Evolutionary conservation across 2,113 vertebrate genomes (phyloP).

Genomic region (Megaceryle maxima): DNA sequence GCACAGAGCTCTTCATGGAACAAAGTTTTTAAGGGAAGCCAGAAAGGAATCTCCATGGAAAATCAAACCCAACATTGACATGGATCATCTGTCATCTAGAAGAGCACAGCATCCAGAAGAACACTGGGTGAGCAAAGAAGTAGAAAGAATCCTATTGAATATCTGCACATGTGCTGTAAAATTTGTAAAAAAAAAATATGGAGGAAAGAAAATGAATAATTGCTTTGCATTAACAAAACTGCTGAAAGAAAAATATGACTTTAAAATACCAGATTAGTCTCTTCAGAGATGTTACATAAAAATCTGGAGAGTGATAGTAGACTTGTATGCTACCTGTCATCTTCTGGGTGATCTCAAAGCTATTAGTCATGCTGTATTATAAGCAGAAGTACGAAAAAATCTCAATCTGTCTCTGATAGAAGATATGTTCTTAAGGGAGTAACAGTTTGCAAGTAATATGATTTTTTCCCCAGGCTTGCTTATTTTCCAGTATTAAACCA

Average conservation of each 20-base stretch:
- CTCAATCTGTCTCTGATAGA: neutral
- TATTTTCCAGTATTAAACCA: conserved; percentile 37
- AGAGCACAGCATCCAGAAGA: neutral
- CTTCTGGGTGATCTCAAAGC: neutral
- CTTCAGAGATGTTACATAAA: neutral
- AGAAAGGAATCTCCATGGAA: neutral
- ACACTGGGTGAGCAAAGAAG: neutral
- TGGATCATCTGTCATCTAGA: neutral
- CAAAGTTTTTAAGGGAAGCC: neutral
- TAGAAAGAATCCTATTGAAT: neutral
- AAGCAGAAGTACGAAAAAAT: neutral
- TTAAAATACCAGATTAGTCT: neutral
- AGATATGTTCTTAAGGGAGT: neutral
- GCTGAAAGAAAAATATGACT: neutral
- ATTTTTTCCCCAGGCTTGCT: conserved; percentile 11
- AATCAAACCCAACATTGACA: neutral
- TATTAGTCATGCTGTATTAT: neutral
- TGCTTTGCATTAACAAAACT: neutral
- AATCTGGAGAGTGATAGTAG: neutral
- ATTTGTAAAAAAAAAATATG: neutral
- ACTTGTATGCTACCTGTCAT: neutral
- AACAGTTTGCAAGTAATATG: conserved; percentile 7
- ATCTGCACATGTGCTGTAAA: neutral
- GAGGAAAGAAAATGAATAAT: neutral
- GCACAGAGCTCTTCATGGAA: neutral